Evolutionary conservation across 2,113 vertebrate genomes (phyloP).

Genomic region (Paradoxurus hermaphroditus): DNA sequence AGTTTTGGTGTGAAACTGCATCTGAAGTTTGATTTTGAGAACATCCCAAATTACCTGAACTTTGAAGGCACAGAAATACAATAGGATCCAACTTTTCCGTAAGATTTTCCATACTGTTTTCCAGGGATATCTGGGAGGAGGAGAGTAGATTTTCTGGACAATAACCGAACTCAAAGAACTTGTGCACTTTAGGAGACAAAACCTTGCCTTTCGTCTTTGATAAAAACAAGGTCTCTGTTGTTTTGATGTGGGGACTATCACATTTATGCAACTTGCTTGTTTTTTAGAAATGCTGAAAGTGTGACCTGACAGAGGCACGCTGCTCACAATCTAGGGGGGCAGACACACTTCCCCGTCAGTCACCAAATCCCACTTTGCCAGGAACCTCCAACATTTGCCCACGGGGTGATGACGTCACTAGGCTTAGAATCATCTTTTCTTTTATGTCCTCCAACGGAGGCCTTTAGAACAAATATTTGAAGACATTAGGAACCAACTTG

Average conservation of each 20-base stretch:
- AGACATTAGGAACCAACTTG: conserved; percentile 43
- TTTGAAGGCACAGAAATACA: background rate
- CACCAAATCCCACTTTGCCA: background rate
- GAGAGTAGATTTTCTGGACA: background rate
- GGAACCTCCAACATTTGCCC: conserved; percentile 44
- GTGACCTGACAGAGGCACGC: background rate
- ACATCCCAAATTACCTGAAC: conserved; percentile 29
- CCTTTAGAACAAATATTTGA: background rate
- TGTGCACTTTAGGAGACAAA: background rate
- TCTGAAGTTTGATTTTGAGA: conserved; percentile 8
- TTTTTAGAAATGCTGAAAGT: conserved; percentile 36
- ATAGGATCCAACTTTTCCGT: background rate
- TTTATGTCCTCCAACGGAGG: conserved; percentile 54
- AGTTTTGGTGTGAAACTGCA: background rate
- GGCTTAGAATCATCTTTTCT: conserved; percentile 67
- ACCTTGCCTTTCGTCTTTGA: conserved; percentile 29
- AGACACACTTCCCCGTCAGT: background rate
- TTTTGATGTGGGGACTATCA: conserved; percentile 16
- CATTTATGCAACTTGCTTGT: conserved; percentile 48
- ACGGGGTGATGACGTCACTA: conserved; percentile 56
- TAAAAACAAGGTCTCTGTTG: background rate
- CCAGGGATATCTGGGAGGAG: background rate
- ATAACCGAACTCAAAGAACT: background rate
- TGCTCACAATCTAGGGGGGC: background rate
- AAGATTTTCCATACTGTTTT: background rate